Evolutionary conservation across 2,888 invertebrate genomes (phyloP), one percentile per base, ranked within the genome.

Genomic region (Teleogryllus oceanicus): DNA sequence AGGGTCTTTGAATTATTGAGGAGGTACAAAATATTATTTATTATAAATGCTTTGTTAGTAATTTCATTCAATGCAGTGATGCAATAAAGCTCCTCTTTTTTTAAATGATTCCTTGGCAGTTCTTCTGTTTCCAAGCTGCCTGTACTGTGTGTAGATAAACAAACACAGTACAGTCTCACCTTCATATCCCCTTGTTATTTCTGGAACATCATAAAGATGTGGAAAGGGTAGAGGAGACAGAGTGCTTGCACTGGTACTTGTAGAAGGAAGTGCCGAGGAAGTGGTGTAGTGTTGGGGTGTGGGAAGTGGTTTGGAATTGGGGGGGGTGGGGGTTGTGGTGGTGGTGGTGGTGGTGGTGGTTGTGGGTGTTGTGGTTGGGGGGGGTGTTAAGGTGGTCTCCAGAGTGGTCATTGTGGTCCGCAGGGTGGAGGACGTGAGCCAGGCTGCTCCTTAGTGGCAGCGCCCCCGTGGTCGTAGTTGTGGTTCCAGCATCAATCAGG

Each of bases 391-490:
- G 74, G 86, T 86, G 11, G 86, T 88, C 79, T 88, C 86, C 77
- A 88, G 85, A 78, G 89, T 87, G 82, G 89, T 87, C 78, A 90
- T 89, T 75, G 90, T 89, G 78, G 90, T 89, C 79, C 89, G 88
- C 80, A 89, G 87, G 76, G 86, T 86, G 13, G 62, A 18, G 62
- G 62, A 62, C 13, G 62, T 62, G 62, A 62, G 62, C 62, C 62
- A 62, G 62, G n/a, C 62, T 13, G 62, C 62, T 62, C 62, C n/a
- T 62, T 62, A 62, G 62, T 62, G 62, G 62, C 62, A 62, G 62
- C 62, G 10, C n/a, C n/a, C n/a, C 77, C 75, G 76, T 74, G 16
- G 79, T 50, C 20, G 76, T 49, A 78, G 76, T 37, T 24, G 76
- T 50, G 37, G 62, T 37, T 24, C 76, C 79, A 75, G 76, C 50